Base-by-base conservation (phyloP, 2,113 vertebrate genomes). In the Chaenogobius annularis region DNA sequence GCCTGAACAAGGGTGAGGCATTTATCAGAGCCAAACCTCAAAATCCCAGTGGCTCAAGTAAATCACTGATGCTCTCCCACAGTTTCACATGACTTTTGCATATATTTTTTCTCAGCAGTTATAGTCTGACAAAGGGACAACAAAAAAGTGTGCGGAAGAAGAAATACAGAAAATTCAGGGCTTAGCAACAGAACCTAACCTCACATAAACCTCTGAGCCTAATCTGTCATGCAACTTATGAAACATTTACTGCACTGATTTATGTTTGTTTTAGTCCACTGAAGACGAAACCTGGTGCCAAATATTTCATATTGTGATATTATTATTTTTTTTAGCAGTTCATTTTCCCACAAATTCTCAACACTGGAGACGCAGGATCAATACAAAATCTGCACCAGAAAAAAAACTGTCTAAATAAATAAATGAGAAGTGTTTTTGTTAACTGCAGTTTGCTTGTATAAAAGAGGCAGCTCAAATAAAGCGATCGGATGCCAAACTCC, bases 361-460 rank as follows among this genome's bases (percentile, higher is more conserved):
- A 58, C 11, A 58, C 22, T 23, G 14, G 10, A 58, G 55, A 84
- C 83, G 90, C 88, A 84, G 83, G 81, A 87, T 68, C 70, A 75
- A 85, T 31, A 14, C 20, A 59, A 59, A 59, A 22, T 26, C 5
- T 15, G 22, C 22, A 31, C 23, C 48, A 67, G 35, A 37, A 66
- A 73, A 48, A 12, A 66, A 10, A 46, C 20, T 47, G n/a, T 66
- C 12, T 47, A 44, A 66, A 66, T 66, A 26, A 46, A 66, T 66
- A 31, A 61, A 48, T 40, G 37, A 23, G 46, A 66, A 62, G 10
- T 52, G 58, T 20, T 31, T 12, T 47, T 20, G 26, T 65, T 69
- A 1, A 46, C 66, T 63, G 19, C 17, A 43, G 58, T 74, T 70
- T 14, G 54, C 8, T 69, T 47, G 20, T 52, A 46, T 66, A 80